Percentiles rank a stretch among this genome's conserved stretches.
Evolutionary conservation across 2,113 vertebrate species (phyloP).

Genomic region (Lycaon pictus): DNA sequence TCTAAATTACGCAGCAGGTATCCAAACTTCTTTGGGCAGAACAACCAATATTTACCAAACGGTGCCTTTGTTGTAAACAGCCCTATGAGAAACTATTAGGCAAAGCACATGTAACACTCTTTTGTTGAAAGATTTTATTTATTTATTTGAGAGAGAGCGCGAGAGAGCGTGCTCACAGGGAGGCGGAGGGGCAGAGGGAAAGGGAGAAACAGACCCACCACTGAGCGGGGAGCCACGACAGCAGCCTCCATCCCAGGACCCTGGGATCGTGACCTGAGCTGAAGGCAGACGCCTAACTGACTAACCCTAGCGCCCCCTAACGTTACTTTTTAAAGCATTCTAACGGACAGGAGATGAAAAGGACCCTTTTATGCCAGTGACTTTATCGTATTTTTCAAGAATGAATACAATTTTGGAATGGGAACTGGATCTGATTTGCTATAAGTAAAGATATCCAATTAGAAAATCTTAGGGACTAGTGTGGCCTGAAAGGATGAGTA

Average conservation of each 20-base stretch:
- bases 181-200: background rate
- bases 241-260: background rate
- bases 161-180: too few species aligned
- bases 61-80: background rate
- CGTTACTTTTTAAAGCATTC: background rate
- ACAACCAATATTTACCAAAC: background rate
- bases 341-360: background rate
- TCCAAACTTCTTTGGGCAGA: background rate
- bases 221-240: background rate
- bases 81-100: background rate
- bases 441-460: background rate
- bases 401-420: background rate
- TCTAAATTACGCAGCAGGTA: background rate
- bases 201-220: background rate
- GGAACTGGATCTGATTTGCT: conserved; percentile 1
- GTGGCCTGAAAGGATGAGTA: background rate
- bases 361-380: background rate
- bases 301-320: background rate
- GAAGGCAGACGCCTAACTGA: background rate
- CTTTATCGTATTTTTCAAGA: conserved; percentile 54
- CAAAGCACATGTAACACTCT: background rate
- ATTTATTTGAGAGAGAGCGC: background rate
- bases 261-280: background rate
- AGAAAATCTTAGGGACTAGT: background rate
- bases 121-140: too few species aligned